Evolutionary conservation across 2,888 invertebrate species (phyloP).

Genomic region (Cosmorhoe ocellata): DNA sequence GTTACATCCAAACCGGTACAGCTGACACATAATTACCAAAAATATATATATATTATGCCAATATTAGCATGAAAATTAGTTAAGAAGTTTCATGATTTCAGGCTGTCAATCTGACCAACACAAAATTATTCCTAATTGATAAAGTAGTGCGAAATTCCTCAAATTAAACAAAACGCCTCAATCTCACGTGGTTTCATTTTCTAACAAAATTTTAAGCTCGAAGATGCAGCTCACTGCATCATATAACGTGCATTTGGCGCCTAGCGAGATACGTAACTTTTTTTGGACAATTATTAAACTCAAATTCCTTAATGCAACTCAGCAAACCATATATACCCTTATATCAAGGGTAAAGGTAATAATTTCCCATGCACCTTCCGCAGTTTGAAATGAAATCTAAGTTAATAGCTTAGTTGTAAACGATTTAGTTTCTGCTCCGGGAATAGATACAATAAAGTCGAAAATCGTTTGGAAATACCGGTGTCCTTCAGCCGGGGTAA

Average conservation of each 20-base stretch:
- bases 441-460: constrained; percentile 34
- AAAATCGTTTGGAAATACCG: constrained; percentile 35
- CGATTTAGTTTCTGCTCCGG: constrained; percentile 32
- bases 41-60: too few relatives aligned
- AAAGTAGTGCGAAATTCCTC: too few relatives aligned
- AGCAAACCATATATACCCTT: constrained; percentile 44
- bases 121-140: too few relatives aligned
- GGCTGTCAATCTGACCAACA: too few relatives aligned
- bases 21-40: too few relatives aligned
- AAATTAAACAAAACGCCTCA: constrained; percentile 18
- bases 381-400: constrained; percentile 65
- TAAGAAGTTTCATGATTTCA: too few relatives aligned
- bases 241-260: constrained; percentile 72
- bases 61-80: too few relatives aligned
- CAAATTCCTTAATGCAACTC: constrained; percentile 56
- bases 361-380: constrained; percentile 36
- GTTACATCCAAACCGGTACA: too few relatives aligned
- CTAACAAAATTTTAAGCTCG: constrained; percentile 58
- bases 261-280: constrained; percentile 70
- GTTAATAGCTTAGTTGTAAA: constrained; percentile 61
- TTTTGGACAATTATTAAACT: constrained; percentile 72
- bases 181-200: constrained; percentile 42
- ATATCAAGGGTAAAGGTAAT: constrained; percentile 28
- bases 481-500: constrained; percentile 69
- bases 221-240: constrained; percentile 53